Evolutionary conservation across 2,113 vertebrate species (phyloP).

Genomic region (Pluvianellus socialis): DNA sequence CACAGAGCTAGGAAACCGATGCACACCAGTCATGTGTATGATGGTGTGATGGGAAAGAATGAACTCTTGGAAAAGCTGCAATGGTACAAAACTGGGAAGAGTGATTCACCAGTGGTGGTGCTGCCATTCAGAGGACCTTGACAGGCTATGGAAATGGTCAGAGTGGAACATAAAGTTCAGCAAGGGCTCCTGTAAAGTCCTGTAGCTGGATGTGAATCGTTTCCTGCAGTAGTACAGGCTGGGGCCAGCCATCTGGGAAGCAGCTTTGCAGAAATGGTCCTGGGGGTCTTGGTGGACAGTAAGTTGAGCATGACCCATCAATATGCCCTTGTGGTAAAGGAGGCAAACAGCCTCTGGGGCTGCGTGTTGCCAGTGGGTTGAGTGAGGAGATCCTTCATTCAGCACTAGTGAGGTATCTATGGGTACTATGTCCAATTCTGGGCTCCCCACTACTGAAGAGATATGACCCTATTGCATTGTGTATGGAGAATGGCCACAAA

Average conservation of each 20-base stretch:
- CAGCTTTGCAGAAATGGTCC: background rate
- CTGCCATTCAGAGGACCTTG: background rate
- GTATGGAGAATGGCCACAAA: background rate
- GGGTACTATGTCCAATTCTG: background rate
- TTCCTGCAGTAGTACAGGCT: background rate
- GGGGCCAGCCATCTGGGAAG: background rate
- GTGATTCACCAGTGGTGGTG: background rate
- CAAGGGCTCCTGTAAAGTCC: background rate
- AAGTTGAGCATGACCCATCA: background rate
- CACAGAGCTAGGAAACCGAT: background rate
- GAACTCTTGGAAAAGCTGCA: background rate
- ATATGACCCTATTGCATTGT: background rate
- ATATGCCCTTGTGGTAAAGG: background rate
- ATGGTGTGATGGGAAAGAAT: background rate
- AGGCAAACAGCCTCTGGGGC: background rate
- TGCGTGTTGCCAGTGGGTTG: background rate
- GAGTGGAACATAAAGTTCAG: background rate
- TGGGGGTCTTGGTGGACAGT: background rate
- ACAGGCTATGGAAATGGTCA: background rate
- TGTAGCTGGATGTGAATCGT: background rate
- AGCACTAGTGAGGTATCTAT: background rate
- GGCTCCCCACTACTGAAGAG: background rate
- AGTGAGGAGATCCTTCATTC: background rate
- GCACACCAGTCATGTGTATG: fast-evolving
- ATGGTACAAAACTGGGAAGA: background rate